Evolutionary conservation across 2,113 vertebrate species (phyloP), one percentile per base, ranked within the genome.

Genomic region (Salvator merianae): DNA sequence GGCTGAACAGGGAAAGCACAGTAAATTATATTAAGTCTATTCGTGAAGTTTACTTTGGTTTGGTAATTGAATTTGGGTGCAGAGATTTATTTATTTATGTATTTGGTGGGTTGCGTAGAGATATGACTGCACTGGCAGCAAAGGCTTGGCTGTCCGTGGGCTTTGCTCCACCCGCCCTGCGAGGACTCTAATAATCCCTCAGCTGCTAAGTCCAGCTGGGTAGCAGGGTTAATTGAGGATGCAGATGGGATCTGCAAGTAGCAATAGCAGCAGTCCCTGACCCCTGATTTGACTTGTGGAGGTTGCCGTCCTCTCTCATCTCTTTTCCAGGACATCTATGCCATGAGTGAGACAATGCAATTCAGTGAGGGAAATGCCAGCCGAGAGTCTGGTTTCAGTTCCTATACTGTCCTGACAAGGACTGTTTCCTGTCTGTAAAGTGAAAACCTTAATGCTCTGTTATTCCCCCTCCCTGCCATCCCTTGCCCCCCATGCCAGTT

Each of bases 131-230:
- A 65, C 36, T 63, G 55, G 22, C 77, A 36, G 83, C 30, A 62
- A 79, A 34, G 68, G n/a, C 69, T 34, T 40, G 36, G 47, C 74
- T 71, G 50, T 59, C 63, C 30, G 32, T 50, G 69, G 69, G n/a
- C n/a, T 85, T 79, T 78, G 68, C 83, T 79, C 22, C 68, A 65
- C 24, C 38, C 36, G 32, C 55, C 77, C 77, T 79, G 77, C 73
- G 77, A 69, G 55, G 77, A 69, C 55, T 74, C 34, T 24, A 82
- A 63, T 82, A 82, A 82, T 82, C 81, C 81, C 70, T 7, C 70
- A 74, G 77, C 77, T 79, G 55, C 59, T 85, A 79, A 85, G 83
- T 63, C 83, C 40, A 65, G 83, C 30, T 79, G 55, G 55, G 69
- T 38, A 85, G 38, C 55, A 22, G 55, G 70, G 77, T 66, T 71